Percentiles rank a stretch among this genome's conserved stretches.
phyloP scores from a whole-genome alignment of 2,888 invertebrate genomes.

The Tachina lurida region DNA sequence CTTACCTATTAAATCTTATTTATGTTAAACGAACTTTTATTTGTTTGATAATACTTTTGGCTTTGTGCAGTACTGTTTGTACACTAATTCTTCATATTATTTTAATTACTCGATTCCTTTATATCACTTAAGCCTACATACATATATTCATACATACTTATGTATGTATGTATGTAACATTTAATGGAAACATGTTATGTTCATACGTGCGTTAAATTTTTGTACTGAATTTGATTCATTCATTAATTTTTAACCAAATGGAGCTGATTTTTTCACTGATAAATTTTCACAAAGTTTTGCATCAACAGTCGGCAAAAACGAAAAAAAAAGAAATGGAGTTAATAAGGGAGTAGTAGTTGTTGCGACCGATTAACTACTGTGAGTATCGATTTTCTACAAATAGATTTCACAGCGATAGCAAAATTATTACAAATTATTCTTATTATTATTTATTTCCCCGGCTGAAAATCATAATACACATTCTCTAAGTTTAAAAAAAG shows the following conservation, averaged over 20 bases:
- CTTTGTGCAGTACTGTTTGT: background rate
- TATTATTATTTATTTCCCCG: background rate
- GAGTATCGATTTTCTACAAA: conserved; percentile 46
- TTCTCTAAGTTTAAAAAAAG: background rate
- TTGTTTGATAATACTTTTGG: conserved; percentile 9
- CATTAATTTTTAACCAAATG: conserved; percentile 1
- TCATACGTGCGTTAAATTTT: background rate
- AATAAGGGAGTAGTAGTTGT: conserved; percentile 34
- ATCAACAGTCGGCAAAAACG: conserved; percentile 41
- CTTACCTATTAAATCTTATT: conserved; percentile 34
- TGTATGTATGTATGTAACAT: background rate
- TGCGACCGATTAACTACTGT: conserved; percentile 8
- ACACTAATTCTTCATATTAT: conserved; percentile 19
- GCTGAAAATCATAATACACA: background rate
- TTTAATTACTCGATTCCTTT: conserved; percentile 24
- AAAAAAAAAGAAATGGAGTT: conserved; percentile 21
- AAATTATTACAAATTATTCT: background rate
- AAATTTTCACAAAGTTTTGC: conserved; percentile 22
- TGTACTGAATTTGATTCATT: conserved; percentile 1
- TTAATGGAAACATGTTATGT: background rate
- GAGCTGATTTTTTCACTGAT: background rate
- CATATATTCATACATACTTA: background rate
- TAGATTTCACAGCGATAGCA: background rate
- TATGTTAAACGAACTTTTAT: conserved; percentile 9
- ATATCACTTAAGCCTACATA: background rate